phyloP scores from a whole-genome alignment of 2,888 invertebrate genomes.

The Diarsia rubi region DNA sequence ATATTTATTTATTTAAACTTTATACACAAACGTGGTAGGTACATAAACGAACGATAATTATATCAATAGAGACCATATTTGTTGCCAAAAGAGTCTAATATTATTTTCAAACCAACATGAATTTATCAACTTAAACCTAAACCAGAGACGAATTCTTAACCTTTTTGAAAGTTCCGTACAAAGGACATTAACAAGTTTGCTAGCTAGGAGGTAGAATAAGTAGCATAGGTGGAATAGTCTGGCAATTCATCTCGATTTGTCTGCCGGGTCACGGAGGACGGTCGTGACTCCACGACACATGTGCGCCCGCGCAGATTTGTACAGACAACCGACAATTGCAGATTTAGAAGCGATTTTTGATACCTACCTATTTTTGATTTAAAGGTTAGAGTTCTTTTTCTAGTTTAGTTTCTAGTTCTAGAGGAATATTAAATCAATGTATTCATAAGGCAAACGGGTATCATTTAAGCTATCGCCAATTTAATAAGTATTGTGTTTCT shows the following conservation, averaged over 20 bases:
- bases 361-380: constrained; percentile 20
- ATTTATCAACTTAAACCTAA: background rate
- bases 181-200: constrained; percentile 71
- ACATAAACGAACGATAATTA: too few species aligned
- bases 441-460: too few species aligned
- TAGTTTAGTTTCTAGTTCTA: background rate
- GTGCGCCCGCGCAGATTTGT: constrained; percentile 70
- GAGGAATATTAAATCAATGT: background rate
- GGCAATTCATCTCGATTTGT: constrained; percentile 90
- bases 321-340: constrained; percentile 62
- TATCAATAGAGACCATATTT: background rate
- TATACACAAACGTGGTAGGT: too few species aligned
- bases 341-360: constrained; percentile 60
- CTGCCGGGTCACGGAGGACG: constrained; percentile 83
- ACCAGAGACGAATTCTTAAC: constrained; percentile 36
- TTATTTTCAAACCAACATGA: background rate
- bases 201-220: constrained; percentile 70
- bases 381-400: background rate
- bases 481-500: too few species aligned
- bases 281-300: constrained; percentile 81
- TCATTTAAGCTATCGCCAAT: too few species aligned
- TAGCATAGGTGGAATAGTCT: constrained; percentile 73
- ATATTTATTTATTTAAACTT: too few species aligned
- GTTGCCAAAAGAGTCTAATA: background rate
- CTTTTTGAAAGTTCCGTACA: constrained; percentile 68